Evolutionary conservation across 1,140 invertebrate genomes (phyloP).

Genomic region (Neoseiulus cucumeris): DNA sequence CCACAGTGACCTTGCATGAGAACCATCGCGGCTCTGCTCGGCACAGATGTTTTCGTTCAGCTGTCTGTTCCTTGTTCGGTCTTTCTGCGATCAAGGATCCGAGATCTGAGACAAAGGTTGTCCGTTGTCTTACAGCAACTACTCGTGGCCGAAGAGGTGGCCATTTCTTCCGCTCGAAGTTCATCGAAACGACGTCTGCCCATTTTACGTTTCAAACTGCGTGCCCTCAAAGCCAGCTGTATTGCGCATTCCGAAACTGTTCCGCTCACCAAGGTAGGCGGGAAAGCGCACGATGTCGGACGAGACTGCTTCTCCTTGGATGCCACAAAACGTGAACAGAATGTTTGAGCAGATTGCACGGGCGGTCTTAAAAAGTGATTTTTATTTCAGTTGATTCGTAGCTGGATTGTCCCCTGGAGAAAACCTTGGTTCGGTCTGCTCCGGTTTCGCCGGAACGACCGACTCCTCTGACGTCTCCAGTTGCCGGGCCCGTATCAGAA

Average conservation of each 20-base stretch:
- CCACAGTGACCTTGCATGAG: not conserved
- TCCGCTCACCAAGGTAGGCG: not conserved
- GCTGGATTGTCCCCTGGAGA: conserved; percentile 21
- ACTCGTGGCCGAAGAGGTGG: not conserved
- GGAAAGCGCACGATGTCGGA: not conserved
- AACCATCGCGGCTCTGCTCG: not conserved
- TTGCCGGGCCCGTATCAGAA: conserved; percentile 19
- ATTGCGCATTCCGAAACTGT: not conserved
- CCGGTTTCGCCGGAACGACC: not conserved
- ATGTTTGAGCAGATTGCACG: not conserved
- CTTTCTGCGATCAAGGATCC: not conserved
- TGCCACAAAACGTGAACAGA: conserved; percentile 26
- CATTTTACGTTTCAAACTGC: not conserved
- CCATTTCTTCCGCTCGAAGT: not conserved
- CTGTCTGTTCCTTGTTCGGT: too few relatives aligned
- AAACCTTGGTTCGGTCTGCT: not conserved
- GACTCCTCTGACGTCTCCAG: conserved; percentile 3
- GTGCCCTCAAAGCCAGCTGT: conserved; percentile 6
- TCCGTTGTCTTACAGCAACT: not conserved
- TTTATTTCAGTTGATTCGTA: conserved; percentile 16
- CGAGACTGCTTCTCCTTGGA: not conserved
- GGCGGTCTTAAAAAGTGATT: not conserved
- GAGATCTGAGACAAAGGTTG: not conserved
- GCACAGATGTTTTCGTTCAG: not conserved
- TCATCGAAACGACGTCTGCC: not conserved